A percentile compares a stretch with the other conserved stretches of the same genome.
Evolutionary conservation across 2,797 vertebrate species (phyloP).

Genomic region (Onychomys arenicola): DNA sequence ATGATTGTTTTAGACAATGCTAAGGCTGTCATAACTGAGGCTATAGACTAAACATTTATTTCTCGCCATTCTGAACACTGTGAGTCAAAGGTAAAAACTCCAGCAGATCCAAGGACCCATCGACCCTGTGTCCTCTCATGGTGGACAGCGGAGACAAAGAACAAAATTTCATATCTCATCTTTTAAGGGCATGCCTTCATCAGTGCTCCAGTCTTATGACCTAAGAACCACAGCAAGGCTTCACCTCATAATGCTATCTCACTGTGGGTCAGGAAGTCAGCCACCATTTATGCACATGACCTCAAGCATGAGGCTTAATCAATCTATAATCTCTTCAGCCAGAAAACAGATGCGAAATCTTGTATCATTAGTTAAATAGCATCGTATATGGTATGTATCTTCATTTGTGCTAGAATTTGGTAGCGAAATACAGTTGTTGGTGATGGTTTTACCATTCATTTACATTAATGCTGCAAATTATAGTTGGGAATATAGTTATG

Average conservation of each 20-base stretch:
- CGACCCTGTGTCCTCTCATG: not conserved
- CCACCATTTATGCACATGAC: not conserved
- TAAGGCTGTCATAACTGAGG: not conserved
- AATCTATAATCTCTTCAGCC: not conserved
- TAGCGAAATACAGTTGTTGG: not conserved
- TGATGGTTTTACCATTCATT: not conserved
- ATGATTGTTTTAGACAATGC: not conserved
- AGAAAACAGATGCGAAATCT: not conserved
- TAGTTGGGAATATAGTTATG: not conserved
- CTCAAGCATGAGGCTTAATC: not conserved
- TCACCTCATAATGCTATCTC: not conserved
- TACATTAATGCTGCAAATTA: not conserved
- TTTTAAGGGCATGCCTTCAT: not conserved
- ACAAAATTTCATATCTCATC: not conserved
- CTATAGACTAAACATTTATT: not conserved
- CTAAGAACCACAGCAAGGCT: not conserved
- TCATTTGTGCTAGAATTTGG: not conserved
- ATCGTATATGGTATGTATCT: not conserved
- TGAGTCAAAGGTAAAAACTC: not conserved
- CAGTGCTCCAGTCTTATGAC: not conserved
- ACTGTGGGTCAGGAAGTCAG: not conserved
- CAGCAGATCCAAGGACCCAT: not conserved
- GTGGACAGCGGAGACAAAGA: not conserved
- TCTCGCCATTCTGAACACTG: not conserved
- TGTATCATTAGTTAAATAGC: not conserved